Conservation (phyloP, 2,797 vertebrate genomes). For the Schizothorax lantsangensis region DNA sequence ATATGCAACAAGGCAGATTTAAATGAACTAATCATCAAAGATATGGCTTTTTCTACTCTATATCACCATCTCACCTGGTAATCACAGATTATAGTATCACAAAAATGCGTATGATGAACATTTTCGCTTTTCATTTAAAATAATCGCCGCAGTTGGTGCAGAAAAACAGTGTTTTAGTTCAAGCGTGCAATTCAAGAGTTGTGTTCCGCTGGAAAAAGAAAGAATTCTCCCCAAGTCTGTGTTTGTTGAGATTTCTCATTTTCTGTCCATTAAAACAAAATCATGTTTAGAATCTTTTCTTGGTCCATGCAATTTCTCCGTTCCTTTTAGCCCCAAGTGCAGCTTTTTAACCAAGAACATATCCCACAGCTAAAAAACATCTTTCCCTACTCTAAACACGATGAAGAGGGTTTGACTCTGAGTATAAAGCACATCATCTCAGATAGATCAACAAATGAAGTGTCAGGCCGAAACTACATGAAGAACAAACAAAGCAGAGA, state of each 20-base stretch:
- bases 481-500: conserved; percentile 69
- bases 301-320: conserved; percentile 22
- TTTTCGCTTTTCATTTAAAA: background rate
- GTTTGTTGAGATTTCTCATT: conserved; percentile 33
- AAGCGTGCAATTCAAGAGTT: background rate
- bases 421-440: conserved; percentile 31
- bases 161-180: conserved; percentile 8
- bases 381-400: conserved; percentile 48
- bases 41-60: background rate
- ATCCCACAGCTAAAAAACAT: conserved; percentile 47
- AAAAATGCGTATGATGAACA: background rate
- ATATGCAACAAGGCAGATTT: background rate
- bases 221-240: background rate
- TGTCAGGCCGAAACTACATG: conserved; percentile 53
- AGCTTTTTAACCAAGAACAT: conserved; percentile 40
- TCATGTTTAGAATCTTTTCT: conserved; percentile 41
- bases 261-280: conserved; percentile 34
- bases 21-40: conserved; percentile 7
- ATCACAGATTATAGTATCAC: background rate
- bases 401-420: conserved; percentile 48
- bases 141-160: background rate
- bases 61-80: background rate
- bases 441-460: conserved; percentile 47
- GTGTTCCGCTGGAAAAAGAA: background rate
- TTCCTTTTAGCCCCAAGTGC: conserved; percentile 23